phyloP scores from a whole-genome alignment of 2,888 invertebrate species.

The Acronicta alni region DNA sequence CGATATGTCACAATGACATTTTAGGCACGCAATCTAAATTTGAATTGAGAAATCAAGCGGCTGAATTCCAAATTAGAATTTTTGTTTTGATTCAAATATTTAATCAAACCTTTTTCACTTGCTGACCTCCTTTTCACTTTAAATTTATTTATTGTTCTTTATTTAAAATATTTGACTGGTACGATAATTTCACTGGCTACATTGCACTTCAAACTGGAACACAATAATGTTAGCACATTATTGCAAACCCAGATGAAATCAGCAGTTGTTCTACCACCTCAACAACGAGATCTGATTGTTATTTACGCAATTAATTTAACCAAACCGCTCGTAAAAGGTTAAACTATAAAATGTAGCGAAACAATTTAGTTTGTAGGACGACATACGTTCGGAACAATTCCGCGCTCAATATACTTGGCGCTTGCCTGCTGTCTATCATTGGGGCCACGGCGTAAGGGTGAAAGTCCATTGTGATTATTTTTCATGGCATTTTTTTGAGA shows the following conservation, averaged over 20 bases:
- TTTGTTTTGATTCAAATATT: background rate
- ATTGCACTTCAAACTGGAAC: too few relatives aligned
- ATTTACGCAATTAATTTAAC: too few relatives aligned
- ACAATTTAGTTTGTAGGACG: slow-evolving; percentile 8
- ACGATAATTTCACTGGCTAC: too few relatives aligned
- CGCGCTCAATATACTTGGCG: slow-evolving; percentile 16
- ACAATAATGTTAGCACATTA: too few relatives aligned
- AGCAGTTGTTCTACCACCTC: too few relatives aligned
- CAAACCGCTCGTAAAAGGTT: too few relatives aligned
- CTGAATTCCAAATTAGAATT: slow-evolving; percentile 13
- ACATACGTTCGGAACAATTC: slow-evolving; percentile 26
- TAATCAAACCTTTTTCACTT: background rate
- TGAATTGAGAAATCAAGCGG: slow-evolving; percentile 10
- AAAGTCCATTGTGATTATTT: background rate
- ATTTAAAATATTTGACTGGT: too few relatives aligned
- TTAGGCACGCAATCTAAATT: slow-evolving; percentile 11
- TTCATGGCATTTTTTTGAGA: too few relatives aligned
- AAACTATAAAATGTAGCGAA: background rate
- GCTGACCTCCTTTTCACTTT: too few relatives aligned
- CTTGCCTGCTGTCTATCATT: slow-evolving; percentile 26
- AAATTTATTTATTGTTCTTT: too few relatives aligned
- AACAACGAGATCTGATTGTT: too few relatives aligned
- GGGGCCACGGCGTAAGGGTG: slow-evolving; percentile 33
- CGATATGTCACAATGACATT: slow-evolving; percentile 6
- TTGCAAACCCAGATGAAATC: too few relatives aligned